Evolutionary conservation across 2,113 vertebrate species (phyloP), one percentile per base, ranked within the genome.

Genomic region (Larimichthys crocea): DNA sequence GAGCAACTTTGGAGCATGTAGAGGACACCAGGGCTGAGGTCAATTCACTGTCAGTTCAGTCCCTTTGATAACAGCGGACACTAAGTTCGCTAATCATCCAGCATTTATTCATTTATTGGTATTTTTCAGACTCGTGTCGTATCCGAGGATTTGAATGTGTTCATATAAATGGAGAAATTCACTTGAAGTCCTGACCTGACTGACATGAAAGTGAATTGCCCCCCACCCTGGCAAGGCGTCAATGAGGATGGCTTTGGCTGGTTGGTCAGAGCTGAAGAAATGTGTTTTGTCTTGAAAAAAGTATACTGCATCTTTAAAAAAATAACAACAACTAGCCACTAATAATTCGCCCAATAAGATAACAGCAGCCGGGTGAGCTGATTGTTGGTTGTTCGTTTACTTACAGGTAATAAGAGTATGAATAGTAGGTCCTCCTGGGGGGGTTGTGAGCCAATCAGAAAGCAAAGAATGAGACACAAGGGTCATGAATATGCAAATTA

Each of bases 341-440:
- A 92, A 81, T 72, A 92, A 70, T 85, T 90, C 20, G 74, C 89
- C 92, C 91, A 91, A 74, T 91, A 91, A 91, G 90, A 57, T 90
- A 91, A 82, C 86, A 92, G 90, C 92, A 91, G 90, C 91, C 77
- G 67, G 88, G 88, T 93, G 74, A 86, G 91, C 93, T 93, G 92
- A 88, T 82, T 88, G 87, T 92, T 91, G 74, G 81, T 95, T 78
- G 95, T 93, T 97, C 91, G 92, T 97, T 96, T 99, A 99, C 98
- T 99, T 99, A 99, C 98, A 99, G 98, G 97, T 99, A 99, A 98
- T 99, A 99, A 96, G 98, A 99, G 97, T 99, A 99, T 96, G 98
- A 99, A 99, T 99, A 99, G 98, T 99, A 98, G 98, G 96, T 99
- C 98, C 98, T 99, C 96, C 98, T 99, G 97, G 97, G 35, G 88